These are phyloP conservation scores for Pantherophis vulpinus DNA, from an alignment of 2,797 vertebrate genomes.

Conservation along the genomic window DNA sequence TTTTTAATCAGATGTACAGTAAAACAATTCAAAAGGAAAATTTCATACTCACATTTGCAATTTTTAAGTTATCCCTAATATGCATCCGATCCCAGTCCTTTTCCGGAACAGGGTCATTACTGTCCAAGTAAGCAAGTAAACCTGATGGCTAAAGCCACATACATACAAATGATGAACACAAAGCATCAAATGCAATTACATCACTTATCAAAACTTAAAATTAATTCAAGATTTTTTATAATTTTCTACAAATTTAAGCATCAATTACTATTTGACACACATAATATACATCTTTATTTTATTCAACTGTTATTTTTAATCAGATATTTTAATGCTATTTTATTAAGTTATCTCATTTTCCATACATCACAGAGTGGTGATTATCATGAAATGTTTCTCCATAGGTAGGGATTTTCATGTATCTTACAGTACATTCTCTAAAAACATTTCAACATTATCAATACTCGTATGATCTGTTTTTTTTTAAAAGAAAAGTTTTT, in stretches of 20 bases:
- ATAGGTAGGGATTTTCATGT: neutral
- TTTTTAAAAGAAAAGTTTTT: too few species aligned
- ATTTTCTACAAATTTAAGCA: neutral
- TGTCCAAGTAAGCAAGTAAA: conserved; percentile 92
- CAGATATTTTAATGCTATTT: neutral
- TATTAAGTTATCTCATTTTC: neutral
- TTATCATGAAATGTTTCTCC: neutral
- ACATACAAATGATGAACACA: conserved; percentile 26
- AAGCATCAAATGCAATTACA: neutral
- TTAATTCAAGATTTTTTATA: neutral
- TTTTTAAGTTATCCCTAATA: conserved; percentile 95
- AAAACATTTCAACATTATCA: neutral
- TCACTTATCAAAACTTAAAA: neutral
- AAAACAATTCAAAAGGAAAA: neutral
- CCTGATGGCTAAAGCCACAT: conserved; percentile 83
- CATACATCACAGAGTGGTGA: neutral
- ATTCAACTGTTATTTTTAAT: neutral
- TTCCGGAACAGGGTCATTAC: conserved; percentile 89
- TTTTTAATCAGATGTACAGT: neutral
- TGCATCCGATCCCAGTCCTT: conserved; percentile 96
- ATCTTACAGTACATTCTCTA: neutral
- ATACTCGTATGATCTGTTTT: neutral
- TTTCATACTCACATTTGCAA: conserved; percentile 84
- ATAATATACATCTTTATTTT: neutral
- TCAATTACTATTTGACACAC: neutral